phyloP scores from a whole-genome alignment of 2,113 vertebrate genomes.

The Grantiella picta region DNA sequence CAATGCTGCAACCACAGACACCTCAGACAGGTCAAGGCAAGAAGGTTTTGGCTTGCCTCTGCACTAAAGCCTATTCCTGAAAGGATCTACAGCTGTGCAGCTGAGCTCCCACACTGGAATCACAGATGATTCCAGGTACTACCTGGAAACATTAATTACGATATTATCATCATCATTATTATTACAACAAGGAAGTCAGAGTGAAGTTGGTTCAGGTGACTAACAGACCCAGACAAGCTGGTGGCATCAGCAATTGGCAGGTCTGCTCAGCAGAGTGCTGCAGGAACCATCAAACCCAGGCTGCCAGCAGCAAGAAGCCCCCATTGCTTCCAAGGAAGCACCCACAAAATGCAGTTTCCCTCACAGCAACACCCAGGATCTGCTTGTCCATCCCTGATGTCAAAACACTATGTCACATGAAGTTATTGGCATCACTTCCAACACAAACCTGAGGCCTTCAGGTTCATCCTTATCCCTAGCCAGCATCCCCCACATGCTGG shows the following conservation, averaged over 20 bases:
- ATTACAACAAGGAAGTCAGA: neutral
- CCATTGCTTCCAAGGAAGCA: neutral
- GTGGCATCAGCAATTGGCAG: neutral
- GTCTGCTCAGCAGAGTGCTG: neutral
- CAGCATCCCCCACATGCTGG: rapidly evolving
- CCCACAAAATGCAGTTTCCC: neutral
- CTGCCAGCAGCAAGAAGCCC: neutral
- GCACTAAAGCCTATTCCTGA: neutral
- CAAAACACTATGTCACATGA: rapidly evolving
- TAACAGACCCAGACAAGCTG: too few species aligned
- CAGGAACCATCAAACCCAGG: neutral
- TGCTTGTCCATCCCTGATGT: too few species aligned
- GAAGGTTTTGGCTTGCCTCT: neutral
- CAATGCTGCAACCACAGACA: rapidly evolving
- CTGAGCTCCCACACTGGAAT: neutral
- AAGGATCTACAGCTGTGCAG: neutral
- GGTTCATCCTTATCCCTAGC: neutral
- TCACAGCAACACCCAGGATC: neutral
- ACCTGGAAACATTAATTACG: neutral
- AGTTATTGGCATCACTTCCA: neutral
- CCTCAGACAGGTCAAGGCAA: too few species aligned
- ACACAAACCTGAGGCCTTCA: neutral
- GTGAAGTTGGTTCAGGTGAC: neutral
- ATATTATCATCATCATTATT: neutral
- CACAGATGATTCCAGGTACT: too few species aligned